Evolutionary conservation across 2,113 vertebrate species (phyloP).

Genomic region (Smithornis capensis): DNA sequence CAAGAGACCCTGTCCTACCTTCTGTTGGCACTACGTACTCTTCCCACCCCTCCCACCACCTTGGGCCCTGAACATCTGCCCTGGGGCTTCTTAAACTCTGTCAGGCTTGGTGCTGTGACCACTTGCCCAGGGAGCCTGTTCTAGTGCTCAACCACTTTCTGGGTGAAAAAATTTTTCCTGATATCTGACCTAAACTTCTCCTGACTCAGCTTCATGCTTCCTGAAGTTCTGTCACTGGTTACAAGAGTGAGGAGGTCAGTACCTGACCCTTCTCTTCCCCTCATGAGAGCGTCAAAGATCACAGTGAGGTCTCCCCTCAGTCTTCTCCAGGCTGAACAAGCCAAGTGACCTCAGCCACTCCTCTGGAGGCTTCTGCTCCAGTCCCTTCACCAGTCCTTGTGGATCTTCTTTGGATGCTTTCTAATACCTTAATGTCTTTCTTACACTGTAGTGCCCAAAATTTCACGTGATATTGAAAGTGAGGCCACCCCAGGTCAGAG

Average conservation of each 20-base stretch:
- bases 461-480: neutral
- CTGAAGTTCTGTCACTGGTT: neutral
- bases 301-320: neutral
- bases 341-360: neutral
- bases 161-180: neutral
- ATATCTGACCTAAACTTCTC: neutral
- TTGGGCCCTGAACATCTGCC: accelerated
- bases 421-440: neutral
- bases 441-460: neutral
- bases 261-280: neutral
- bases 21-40: too few species aligned
- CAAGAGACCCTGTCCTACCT: accelerated
- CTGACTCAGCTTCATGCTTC: neutral
- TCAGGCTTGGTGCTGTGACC: neutral
- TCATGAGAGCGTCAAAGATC: neutral
- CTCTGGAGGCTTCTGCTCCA: neutral
- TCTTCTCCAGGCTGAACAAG: neutral
- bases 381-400: neutral
- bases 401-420: neutral
- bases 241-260: neutral
- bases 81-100: neutral
- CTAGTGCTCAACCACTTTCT: neutral
- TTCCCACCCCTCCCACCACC: neutral
- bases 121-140: neutral
- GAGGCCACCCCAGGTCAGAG: neutral